These are phyloP conservation scores for Latrodectus hesperus DNA, from an alignment of 2,888 invertebrate genomes.

Conservation along the genomic window DNA sequence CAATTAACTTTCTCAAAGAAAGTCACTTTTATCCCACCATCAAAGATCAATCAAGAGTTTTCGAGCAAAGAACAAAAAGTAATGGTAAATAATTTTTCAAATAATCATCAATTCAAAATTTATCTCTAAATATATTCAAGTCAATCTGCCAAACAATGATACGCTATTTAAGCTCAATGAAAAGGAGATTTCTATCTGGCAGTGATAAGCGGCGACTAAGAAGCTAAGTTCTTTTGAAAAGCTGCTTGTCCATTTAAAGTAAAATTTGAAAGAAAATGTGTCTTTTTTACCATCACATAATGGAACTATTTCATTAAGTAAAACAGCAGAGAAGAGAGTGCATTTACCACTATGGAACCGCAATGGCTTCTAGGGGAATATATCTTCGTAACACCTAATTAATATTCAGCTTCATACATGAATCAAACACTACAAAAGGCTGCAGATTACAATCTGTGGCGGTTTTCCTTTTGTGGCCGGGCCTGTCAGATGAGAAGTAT, in stretches of 20 bases:
- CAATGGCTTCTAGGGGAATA: slow-evolving; percentile 16
- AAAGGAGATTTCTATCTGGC: background rate
- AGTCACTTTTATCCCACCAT: too few species aligned
- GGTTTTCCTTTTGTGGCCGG: slow-evolving; percentile 25
- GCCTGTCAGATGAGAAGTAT: slow-evolving; percentile 50
- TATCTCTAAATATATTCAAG: background rate
- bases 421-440: slow-evolving; percentile 51
- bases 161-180: background rate
- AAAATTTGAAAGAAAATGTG: background rate
- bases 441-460: slow-evolving; percentile 38
- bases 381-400: slow-evolving; percentile 41
- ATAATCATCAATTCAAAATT: background rate
- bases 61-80: too few species aligned
- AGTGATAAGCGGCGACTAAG: background rate
- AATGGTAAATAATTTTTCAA: background rate
- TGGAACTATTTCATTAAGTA: background rate
- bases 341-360: background rate
- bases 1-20: too few species aligned
- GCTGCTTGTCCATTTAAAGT: background rate
- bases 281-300: background rate
- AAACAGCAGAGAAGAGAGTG: background rate
- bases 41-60: too few species aligned
- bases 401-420: slow-evolving; percentile 58
- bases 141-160: background rate
- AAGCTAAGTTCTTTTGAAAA: background rate